These are phyloP conservation scores for Rachycentron canadum DNA, from an alignment of 2,797 vertebrate species.

Conservation along the genomic window DNA sequence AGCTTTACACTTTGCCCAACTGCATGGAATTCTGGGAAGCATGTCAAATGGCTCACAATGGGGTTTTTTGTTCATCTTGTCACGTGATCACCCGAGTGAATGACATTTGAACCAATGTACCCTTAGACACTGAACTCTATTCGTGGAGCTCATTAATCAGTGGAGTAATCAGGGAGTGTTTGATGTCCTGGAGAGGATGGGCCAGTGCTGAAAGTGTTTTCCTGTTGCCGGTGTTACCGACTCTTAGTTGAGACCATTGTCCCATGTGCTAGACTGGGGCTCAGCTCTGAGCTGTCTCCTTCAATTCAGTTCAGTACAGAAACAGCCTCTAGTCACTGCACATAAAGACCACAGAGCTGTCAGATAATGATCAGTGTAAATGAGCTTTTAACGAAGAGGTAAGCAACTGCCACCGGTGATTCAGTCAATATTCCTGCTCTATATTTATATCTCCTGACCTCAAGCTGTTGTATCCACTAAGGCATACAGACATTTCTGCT, in stretches of 20 bases:
- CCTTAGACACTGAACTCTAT: neutral
- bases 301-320: too few species aligned
- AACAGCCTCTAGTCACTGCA: too few species aligned
- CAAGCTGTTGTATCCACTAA: too few species aligned
- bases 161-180: slow-evolving; percentile 6
- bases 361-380: too few species aligned
- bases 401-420: too few species aligned
- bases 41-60: slow-evolving; percentile 31
- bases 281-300: neutral
- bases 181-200: slow-evolving; percentile 55
- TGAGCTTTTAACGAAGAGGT: too few species aligned
- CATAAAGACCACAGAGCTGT: too few species aligned
- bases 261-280: slow-evolving; percentile 28
- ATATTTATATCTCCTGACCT: too few species aligned
- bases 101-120: neutral
- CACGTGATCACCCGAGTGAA: neutral
- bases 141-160: neutral
- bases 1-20: neutral
- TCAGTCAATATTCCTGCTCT: too few species aligned
- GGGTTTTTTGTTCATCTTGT: slow-evolving; percentile 10
- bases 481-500: too few species aligned
- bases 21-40: slow-evolving; percentile 4
- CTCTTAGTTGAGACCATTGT: slow-evolving; percentile 41
- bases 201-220: slow-evolving; percentile 35
- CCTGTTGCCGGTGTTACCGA: slow-evolving; percentile 60